Evolutionary conservation across 2,797 vertebrate species (phyloP), one percentile per base, ranked within the genome.

Genomic region (Leucoraja ocellata): DNA sequence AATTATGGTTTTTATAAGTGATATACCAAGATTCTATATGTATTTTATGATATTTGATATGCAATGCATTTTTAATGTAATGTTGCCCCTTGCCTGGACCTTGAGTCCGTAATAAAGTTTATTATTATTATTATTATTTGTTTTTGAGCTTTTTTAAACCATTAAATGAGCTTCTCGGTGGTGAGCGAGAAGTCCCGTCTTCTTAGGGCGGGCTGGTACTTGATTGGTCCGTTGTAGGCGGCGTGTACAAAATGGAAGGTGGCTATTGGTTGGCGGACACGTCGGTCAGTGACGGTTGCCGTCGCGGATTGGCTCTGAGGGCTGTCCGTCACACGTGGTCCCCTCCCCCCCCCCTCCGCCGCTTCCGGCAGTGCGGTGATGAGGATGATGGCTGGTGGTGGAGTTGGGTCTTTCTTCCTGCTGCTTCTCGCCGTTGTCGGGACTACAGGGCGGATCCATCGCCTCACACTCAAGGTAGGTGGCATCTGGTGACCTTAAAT

Each of bases 401-500:
- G 58, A 32, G 58, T 14, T 16, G 1, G 10, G 84, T 2, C 0
- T 32, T n/a, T 32, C 1, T 93, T n/a, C 8, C 46, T 93, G 65
- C 4, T 77, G 13, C 39, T 94, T 36, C 23, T 94, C 93, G 93
- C 94, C 83, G 18, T 94, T 71, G 88, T 80, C 25, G 23, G 93
- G 91, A 93, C 93, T 63, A 94, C 93, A 3, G 94, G 93, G 16
- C 94, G 95, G 77, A 94, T 95, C 93, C 95, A 94, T 94, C 94
- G 68, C 65, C 94, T 95, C 94, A 92, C 88, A 68, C 93, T 95
- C 74, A 95, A 94, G 92, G 94, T 94, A 93, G 94, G 94, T 0
- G 32, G 13, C 25, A 10, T 16, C 0, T 4, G 46, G 7, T 3
- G 0, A 2, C 0, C 4, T 13, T n/a, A 14, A 16, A 13, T 1